A percentile compares a stretch with the other conserved stretches of the same genome.
These are phyloP conservation scores for Pogonus chalceus DNA, from an alignment of 1,140 invertebrate species.

Conservation along the genomic window DNA sequence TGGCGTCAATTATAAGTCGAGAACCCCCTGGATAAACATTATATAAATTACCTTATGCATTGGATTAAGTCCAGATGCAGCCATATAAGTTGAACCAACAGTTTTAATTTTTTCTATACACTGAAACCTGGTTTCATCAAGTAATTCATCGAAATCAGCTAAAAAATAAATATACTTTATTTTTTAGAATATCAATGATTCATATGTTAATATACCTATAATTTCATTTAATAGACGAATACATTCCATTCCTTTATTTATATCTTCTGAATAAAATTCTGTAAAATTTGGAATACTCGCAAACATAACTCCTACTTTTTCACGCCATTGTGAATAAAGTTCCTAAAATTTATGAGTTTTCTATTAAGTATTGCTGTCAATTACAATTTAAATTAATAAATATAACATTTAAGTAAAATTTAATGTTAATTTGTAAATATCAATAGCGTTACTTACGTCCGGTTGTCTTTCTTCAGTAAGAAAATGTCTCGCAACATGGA, in stretches of 20 bases:
- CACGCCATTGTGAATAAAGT: constrained; percentile 86
- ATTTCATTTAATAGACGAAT: constrained; percentile 97
- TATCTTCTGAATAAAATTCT: constrained; percentile 96
- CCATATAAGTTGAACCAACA: constrained; percentile 96
- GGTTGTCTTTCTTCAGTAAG: constrained; percentile 62
- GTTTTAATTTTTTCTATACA: constrained; percentile 99
- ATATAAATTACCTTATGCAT: constrained; percentile 47
- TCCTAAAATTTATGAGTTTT: constrained; percentile 51
- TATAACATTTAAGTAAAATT: too few species aligned
- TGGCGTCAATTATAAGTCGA: too few species aligned
- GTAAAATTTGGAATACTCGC: constrained; percentile 97
- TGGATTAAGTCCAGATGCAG: constrained; percentile 89
- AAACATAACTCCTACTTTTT: constrained; percentile 93
- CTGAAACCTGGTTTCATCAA: constrained; percentile 80
- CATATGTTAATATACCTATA: constrained; percentile 57
- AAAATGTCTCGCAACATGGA: constrained; percentile 92
- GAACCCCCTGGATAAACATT: not conserved
- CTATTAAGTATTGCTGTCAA: not conserved
- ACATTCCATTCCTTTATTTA: constrained; percentile 94
- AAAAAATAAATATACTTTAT: constrained; percentile 25
- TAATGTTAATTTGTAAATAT: too few species aligned
- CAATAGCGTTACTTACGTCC: constrained; percentile 43
- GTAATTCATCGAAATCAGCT: constrained; percentile 86
- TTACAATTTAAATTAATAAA: too few species aligned
- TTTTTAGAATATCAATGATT: constrained; percentile 6